These are phyloP conservation scores for Drosophila seclusa DNA, from an alignment of 2,888 invertebrate species.

Conservation along the genomic window DNA sequence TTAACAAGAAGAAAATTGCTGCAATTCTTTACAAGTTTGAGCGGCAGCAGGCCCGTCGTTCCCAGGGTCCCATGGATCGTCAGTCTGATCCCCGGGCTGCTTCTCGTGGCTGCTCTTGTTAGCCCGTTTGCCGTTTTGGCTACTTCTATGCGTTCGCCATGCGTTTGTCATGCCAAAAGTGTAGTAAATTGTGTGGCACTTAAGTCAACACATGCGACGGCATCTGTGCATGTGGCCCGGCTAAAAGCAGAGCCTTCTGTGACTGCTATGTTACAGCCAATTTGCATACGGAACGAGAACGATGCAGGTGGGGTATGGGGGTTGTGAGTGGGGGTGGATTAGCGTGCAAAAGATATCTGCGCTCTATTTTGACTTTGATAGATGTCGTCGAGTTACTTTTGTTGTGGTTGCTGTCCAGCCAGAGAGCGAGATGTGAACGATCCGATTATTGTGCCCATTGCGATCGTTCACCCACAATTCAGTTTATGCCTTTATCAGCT, in stretches of 20 bases:
- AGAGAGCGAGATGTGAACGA: constrained; percentile 36
- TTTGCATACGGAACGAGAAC: constrained; percentile 60
- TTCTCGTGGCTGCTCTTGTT: constrained; percentile 50
- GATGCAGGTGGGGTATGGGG: background rate
- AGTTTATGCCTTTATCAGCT: constrained; percentile 3
- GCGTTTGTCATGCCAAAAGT: constrained; percentile 82
- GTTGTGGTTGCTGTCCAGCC: constrained; percentile 16
- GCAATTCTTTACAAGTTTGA: constrained; percentile 81
- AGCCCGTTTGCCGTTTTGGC: constrained; percentile 50
- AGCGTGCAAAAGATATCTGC: constrained; percentile 64
- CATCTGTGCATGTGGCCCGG: constrained; percentile 48
- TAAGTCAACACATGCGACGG: constrained; percentile 75
- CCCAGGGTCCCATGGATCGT: constrained; percentile 40
- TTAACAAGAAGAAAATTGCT: constrained; percentile 84
- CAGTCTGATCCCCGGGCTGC: background rate
- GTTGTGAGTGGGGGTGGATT: background rate
- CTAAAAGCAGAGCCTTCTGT: constrained; percentile 21
- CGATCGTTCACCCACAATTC: constrained; percentile 38
- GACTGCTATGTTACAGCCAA: constrained; percentile 60
- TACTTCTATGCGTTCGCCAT: constrained; percentile 75
- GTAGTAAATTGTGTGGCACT: constrained; percentile 83
- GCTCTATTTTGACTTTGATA: constrained; percentile 85
- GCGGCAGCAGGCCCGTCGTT: constrained; percentile 41
- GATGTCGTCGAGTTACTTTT: constrained; percentile 77
- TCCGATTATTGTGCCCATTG: constrained; percentile 39